Evolutionary conservation across 2,113 vertebrate genomes (phyloP).

Genomic region (Pavo muticus): DNA sequence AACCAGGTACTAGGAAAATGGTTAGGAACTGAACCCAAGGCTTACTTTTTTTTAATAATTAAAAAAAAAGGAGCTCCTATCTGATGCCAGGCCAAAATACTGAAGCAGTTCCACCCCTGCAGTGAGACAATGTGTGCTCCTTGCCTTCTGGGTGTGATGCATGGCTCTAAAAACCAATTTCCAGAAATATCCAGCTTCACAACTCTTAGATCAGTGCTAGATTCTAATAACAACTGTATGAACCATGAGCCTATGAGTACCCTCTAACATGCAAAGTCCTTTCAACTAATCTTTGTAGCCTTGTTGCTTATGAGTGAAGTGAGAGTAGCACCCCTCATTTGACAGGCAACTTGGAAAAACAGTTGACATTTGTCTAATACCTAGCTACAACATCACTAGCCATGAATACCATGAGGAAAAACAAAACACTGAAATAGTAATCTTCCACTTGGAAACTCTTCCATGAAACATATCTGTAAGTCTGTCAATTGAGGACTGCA

Average conservation of each 20-base stretch:
- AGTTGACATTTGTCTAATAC: neutral
- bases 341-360: neutral
- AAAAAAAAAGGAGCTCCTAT: neutral
- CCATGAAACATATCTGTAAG: neutral
- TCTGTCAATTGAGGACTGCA: neutral
- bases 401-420: fast-evolving
- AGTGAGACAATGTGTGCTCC: neutral
- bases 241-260: neutral
- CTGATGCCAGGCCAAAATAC: neutral
- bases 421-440: neutral
- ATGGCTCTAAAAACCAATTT: neutral
- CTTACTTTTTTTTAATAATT: neutral
- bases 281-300: neutral
- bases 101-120: neutral
- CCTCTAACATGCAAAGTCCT: neutral
- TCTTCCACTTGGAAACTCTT: neutral
- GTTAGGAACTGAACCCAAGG: neutral
- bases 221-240: neutral
- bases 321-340: neutral
- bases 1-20: fast-evolving
- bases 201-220: neutral
- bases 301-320: neutral
- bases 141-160: neutral
- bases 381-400: neutral
- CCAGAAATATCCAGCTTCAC: neutral